phyloP scores from a whole-genome alignment of 64 coral and sea anemone species.

The Dendronephthya gigantea region DNA sequence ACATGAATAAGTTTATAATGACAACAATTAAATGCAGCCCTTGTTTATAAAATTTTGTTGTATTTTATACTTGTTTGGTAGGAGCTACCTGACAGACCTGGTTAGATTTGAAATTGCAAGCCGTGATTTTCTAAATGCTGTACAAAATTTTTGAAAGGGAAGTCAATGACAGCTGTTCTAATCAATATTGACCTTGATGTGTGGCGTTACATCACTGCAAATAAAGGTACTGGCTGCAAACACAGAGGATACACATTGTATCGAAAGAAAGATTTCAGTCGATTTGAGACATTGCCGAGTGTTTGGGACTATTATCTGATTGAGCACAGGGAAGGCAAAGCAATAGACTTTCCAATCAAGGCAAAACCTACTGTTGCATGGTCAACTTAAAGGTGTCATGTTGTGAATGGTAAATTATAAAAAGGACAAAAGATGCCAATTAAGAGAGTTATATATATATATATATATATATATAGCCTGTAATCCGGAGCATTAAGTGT shows the following conservation, averaged over 20 bases:
- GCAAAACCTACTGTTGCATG: slow-evolving; percentile 25
- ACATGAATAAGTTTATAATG: background rate
- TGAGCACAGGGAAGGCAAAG: slow-evolving; percentile 14
- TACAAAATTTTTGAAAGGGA: background rate
- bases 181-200: slow-evolving; percentile 28
- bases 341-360: slow-evolving; percentile 31
- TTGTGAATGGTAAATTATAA: background rate
- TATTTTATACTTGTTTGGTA: background rate
- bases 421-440: slow-evolving; percentile 16
- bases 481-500: background rate
- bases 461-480: background rate
- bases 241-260: slow-evolving; percentile 36
- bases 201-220: slow-evolving; percentile 6
- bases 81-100: background rate
- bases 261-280: slow-evolving; percentile 16
- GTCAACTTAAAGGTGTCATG: background rate
- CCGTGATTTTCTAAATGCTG: background rate
- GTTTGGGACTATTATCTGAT: slow-evolving; percentile 26
- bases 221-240: slow-evolving; percentile 7
- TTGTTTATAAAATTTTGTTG: background rate
- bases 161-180: background rate
- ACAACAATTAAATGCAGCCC: background rate
- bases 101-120: background rate
- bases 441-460: slow-evolving; percentile 9
- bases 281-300: slow-evolving; percentile 7